phyloP scores from a whole-genome alignment of 2,888 invertebrate species.

The Keiferia lycopersicella region DNA sequence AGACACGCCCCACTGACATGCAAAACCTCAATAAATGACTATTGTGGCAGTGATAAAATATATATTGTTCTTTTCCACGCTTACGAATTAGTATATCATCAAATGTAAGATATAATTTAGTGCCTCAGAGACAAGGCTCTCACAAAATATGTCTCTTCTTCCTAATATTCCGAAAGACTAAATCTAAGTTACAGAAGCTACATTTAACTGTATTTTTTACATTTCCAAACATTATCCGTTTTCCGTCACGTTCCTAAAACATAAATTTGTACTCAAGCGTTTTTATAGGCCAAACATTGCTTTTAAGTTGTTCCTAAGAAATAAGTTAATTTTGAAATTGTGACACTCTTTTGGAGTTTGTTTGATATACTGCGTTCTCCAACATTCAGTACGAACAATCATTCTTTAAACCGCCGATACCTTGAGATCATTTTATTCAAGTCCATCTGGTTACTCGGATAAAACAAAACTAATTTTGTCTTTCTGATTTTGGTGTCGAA shows the following conservation, averaged over 20 bases:
- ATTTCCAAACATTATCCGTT: slow-evolving; percentile 33
- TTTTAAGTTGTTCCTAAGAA: slow-evolving; percentile 16
- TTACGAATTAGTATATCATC: slow-evolving; percentile 49
- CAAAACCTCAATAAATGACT: slow-evolving; percentile 52
- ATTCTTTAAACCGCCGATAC: slow-evolving; percentile 50
- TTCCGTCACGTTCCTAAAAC: slow-evolving; percentile 36
- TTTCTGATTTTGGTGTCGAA: slow-evolving; percentile 77
- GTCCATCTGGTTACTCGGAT: slow-evolving; percentile 63
- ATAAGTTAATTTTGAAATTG: slow-evolving; percentile 8
- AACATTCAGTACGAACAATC: slow-evolving; percentile 25
- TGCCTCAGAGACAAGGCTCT: slow-evolving; percentile 49
- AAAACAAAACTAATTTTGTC: slow-evolving; percentile 61
- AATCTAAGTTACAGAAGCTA: slow-evolving; percentile 49
- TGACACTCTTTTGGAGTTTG: not conserved
- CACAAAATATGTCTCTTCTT: slow-evolving; percentile 73
- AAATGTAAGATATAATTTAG: slow-evolving; percentile 58
- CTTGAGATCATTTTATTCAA: slow-evolving; percentile 75
- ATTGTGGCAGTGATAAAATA: slow-evolving; percentile 76
- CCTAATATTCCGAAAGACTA: slow-evolving; percentile 52
- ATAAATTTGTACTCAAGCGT: slow-evolving; percentile 65
- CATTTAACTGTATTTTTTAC: slow-evolving; percentile 38
- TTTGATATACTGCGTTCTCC: slow-evolving; percentile 1
- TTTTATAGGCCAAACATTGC: slow-evolving; percentile 53
- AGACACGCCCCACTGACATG: slow-evolving; percentile 40
- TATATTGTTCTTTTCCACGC: slow-evolving; percentile 61